Evolutionary conservation across 2,797 vertebrate genomes (phyloP), one percentile per base, ranked within the genome.

Genomic region (Gallinago stenura): DNA sequence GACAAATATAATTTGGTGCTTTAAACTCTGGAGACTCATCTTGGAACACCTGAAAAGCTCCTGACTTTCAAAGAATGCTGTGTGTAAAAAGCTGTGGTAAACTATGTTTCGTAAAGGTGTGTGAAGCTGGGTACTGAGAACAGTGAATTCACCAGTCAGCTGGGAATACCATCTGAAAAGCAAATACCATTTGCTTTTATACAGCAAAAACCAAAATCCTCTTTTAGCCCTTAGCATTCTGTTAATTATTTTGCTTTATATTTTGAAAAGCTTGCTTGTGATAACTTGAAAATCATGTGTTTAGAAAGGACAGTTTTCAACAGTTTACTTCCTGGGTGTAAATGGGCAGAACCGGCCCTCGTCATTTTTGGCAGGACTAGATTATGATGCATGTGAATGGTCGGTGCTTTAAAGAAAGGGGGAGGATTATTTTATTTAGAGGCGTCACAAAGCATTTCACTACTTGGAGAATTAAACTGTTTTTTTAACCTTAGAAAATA

Each of bases 11-110:
- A 71, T 90, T 76, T 82, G 51, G 39, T 76, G 45, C 51, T 50
- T 54, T 73, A 57, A 28, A 39, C 58, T 88, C 73, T 53, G 39
- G 46, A 89, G 62, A 15, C 31, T 93, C 28, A 14, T 87, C 56
- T 37, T 70, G 83, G 86, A 96, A 82, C 61, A 85, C 43, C 85
- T 89, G 85, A 95, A 95, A 82, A 51, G 39, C 25, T 94, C 35
- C 66, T 82, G 77, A 45, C 76, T 95, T 93, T 90, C 70, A 72
- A 84, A 92, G 77, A 64, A 43, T 46, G 24, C 10, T 39, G 8
- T 87, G 56, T 46, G 62, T 73, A 87, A 45, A 43, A 48, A 86
- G 51, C 45, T 92, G n/a, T 30, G 68, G 87, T 89, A 94, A 88
- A 91, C 66, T 65, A 17, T 8, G 26, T 82, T 95, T 79, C 70